Conservation (phyloP, 2,113 vertebrate genomes). For the Haemorhous mexicanus region DNA sequence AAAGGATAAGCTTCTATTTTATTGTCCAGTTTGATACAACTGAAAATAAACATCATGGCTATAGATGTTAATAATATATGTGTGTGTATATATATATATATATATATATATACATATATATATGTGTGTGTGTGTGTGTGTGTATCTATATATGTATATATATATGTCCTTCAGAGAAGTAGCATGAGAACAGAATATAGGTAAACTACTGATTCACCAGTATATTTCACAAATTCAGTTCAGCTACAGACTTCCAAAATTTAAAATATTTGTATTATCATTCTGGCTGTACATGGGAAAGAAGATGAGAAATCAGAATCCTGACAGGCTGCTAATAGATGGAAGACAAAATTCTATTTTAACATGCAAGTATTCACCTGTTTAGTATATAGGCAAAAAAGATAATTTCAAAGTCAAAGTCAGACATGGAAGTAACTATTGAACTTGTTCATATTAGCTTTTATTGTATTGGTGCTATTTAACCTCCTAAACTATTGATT, state of each 20-base stretch:
- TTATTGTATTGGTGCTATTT: slow-evolving; percentile 60
- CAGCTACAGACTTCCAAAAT: background rate
- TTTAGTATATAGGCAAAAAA: slow-evolving; percentile 52
- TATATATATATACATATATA: no score
- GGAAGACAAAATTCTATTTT: slow-evolving; percentile 47
- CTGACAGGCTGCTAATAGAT: slow-evolving; percentile 40
- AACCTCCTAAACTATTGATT: slow-evolving; percentile 36
- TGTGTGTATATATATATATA: no score
- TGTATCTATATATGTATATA: background rate
- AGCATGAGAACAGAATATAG: background rate
- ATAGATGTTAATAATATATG: background rate
- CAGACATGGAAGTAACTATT: slow-evolving; percentile 13
- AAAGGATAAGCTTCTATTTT: slow-evolving; percentile 3
- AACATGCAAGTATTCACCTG: slow-evolving; percentile 56
- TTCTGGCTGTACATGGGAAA: slow-evolving; percentile 21
- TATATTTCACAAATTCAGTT: slow-evolving; percentile 10
- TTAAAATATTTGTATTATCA: background rate
- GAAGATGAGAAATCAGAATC: slow-evolving; percentile 47
- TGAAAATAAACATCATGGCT: slow-evolving; percentile 41
- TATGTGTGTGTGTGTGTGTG: no score
- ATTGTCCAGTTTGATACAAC: background rate
- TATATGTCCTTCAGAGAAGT: background rate
- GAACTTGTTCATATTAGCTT: slow-evolving; percentile 27
- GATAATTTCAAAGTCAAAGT: slow-evolving; percentile 53
- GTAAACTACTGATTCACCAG: background rate